A percentile compares a stretch with the other conserved stretches of the same genome.
Conservation (phyloP, 2,888 invertebrate genomes). For the Leistus spinibarbis region DNA sequence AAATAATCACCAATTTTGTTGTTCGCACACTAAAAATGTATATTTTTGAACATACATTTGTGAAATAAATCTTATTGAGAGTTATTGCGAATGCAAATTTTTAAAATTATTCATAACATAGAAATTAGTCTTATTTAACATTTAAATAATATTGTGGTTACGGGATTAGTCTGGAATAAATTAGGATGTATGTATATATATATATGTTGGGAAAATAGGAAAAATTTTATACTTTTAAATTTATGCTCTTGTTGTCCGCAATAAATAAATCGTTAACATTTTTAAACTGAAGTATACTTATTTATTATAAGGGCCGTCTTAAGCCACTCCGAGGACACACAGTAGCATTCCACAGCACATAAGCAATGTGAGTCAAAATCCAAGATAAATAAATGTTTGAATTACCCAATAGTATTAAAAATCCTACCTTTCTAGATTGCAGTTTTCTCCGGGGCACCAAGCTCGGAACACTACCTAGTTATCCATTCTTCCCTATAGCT, state of each 20-base stretch:
- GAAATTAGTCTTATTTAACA: constrained; percentile 6
- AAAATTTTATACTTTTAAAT: constrained; percentile 29
- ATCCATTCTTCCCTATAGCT: too few relatives aligned
- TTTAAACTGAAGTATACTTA: constrained; percentile 1
- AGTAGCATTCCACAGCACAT: too few relatives aligned
- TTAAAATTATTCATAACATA: background rate
- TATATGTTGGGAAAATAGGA: background rate
- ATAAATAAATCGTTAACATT: constrained; percentile 28
- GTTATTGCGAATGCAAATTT: background rate
- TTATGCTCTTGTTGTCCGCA: constrained; percentile 29
- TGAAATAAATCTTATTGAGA: constrained; percentile 23
- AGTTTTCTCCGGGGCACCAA: too few relatives aligned
- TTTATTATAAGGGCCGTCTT: background rate
- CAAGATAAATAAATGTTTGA: too few relatives aligned
- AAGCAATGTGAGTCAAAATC: too few relatives aligned
- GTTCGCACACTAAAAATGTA: constrained; percentile 1
- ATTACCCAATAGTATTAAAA: too few relatives aligned
- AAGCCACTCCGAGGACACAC: background rate
- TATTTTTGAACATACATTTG: constrained; percentile 29
- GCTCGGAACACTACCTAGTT: too few relatives aligned
- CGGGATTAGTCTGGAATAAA: background rate
- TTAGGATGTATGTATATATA: background rate
- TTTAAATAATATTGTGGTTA: background rate
- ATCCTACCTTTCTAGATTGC: too few relatives aligned
- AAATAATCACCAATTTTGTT: constrained; percentile 9